phyloP scores from a whole-genome alignment of 2,888 invertebrate genomes.

The Agrochola circellaris region DNA sequence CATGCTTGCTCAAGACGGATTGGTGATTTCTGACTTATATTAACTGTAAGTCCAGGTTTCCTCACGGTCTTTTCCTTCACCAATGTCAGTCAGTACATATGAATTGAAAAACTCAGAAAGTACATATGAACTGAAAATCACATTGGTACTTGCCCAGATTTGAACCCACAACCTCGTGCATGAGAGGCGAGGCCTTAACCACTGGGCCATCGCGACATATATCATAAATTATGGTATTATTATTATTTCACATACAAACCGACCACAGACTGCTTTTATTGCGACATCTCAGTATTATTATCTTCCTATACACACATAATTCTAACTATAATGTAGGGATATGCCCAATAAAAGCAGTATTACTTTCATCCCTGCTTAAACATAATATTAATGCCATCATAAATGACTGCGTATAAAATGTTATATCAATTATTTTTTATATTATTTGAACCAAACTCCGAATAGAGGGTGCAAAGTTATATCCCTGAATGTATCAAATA shows the following conservation, averaged over 20 bases:
- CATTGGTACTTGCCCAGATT: no score
- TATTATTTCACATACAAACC: constrained; percentile 13
- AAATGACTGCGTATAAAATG: constrained; percentile 3
- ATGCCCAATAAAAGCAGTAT: constrained; percentile 27
- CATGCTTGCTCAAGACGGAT: no score
- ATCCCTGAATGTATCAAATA: constrained; percentile 28
- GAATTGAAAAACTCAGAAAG: no score
- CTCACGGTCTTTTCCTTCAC: no score
- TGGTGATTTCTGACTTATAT: no score
- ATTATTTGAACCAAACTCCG: constrained; percentile 5
- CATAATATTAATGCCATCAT: not conserved
- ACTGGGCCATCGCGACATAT: no score
- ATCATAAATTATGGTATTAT: no score
- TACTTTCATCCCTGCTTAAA: not conserved
- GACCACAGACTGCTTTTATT: constrained; percentile 16
- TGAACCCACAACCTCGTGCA: no score
- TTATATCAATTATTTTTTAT: constrained; percentile 1
- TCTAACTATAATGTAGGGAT: not conserved
- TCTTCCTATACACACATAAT: not conserved
- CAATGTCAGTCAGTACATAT: no score
- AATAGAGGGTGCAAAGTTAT: constrained; percentile 7
- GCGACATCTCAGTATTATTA: not conserved
- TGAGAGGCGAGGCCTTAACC: no score
- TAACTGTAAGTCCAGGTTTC: no score
- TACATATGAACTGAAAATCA: no score